Conservation (phyloP, 2,888 invertebrate species). For the Lymantria dispar region DNA sequence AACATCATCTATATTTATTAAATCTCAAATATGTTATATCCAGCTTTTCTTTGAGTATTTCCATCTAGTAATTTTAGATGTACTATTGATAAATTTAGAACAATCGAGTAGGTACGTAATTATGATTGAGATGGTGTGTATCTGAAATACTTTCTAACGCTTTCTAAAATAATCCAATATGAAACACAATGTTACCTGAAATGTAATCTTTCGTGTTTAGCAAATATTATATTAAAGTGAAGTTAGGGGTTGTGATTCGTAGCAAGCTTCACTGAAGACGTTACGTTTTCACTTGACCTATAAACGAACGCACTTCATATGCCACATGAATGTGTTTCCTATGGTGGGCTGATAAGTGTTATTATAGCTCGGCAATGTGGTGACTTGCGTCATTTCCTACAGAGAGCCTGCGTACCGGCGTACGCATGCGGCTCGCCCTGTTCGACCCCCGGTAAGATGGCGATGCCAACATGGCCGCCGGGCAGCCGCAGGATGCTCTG, state of each 20-base stretch:
- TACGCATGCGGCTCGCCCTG: slow-evolving; percentile 78
- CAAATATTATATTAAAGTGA: slow-evolving; percentile 57
- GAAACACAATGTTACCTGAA: slow-evolving; percentile 40
- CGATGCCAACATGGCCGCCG: slow-evolving; percentile 81
- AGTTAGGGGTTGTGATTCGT: slow-evolving; percentile 69
- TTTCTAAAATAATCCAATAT: slow-evolving; percentile 28
- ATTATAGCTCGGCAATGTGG: slow-evolving; percentile 42
- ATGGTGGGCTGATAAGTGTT: slow-evolving; percentile 45
- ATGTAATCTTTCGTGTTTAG: slow-evolving; percentile 41
- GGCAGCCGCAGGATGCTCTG: slow-evolving; percentile 79
- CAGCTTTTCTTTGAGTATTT: too few relatives aligned
- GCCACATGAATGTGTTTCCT: slow-evolving; percentile 54
- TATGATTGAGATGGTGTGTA: slow-evolving; percentile 4
- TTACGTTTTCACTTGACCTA: slow-evolving; percentile 72
- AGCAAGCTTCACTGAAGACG: slow-evolving; percentile 71
- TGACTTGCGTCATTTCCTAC: slow-evolving; percentile 67
- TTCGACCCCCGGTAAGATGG: slow-evolving; percentile 79
- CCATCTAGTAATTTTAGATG: too few relatives aligned
- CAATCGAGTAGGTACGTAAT: not conserved
- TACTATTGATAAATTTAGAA: not conserved
- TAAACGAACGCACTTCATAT: slow-evolving; percentile 61
- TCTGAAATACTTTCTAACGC: slow-evolving; percentile 2
- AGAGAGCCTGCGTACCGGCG: slow-evolving; percentile 70
- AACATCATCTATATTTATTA: too few relatives aligned
- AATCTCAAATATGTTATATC: too few relatives aligned